Base-by-base conservation (phyloP, 2,888 invertebrate species). In the Callimorpha dominula region DNA sequence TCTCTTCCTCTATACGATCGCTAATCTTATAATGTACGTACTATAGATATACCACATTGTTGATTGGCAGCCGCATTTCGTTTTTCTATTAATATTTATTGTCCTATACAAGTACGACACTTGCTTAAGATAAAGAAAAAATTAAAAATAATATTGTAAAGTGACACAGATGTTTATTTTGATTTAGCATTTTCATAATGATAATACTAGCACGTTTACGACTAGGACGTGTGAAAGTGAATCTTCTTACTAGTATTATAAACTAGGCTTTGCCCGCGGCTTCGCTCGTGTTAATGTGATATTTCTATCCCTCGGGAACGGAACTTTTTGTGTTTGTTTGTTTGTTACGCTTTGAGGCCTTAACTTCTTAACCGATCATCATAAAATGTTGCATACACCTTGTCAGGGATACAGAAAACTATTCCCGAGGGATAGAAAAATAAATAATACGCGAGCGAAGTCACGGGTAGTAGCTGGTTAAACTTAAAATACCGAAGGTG, bases 1-100 rank as follows among this genome's bases (percentile, higher is more conserved):
- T 88, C 89, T 82, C 79, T 82, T 81, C 78, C 81, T 79, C 78
- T 81, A 75, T 80, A 78, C 71, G 80, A 77, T 69, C 78, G 79
- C 83, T 81, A 86, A 87, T 86, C 86, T 84, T 75, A 71, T 75
- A 80, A 81, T 74, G 52, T 71, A 73, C 78, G 81, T 78, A 81
- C 77, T 79, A 80, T 75, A 78, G 75, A 81, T 81, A 75, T 64
- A 70, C 49, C 71, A 73, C 71, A 68, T 31, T 79, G 78, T 79
- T 78, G 75, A 80, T 79, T 75, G 60, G n/a, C 70, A 46, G 20
- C 57, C 20, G 46, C 49, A 40, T 31, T 1, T 31, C 63, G 75
- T 71, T 81, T 71, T 79, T 54, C 42, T 71, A 71, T 70, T 57
- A n/a, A 63, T 68, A 75, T 71, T 74, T 79, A 72, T 79, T 73